These are phyloP conservation scores for Anneissia japonica DNA, from an alignment of 35 echinoderm and acorn worm species.

Conservation along the genomic window DNA sequence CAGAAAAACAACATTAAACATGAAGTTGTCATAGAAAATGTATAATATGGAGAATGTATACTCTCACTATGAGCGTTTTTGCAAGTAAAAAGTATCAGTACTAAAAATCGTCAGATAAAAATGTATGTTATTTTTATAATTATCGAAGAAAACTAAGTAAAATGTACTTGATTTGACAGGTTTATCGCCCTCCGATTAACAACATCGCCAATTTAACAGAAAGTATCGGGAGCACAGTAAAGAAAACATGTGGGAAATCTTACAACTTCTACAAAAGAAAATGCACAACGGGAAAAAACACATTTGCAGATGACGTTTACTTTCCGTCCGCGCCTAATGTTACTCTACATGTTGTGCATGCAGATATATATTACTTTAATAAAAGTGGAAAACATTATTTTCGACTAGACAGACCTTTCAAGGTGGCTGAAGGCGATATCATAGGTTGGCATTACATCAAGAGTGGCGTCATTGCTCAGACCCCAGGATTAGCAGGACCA, in stretches of 20 bases:
- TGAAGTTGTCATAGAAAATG: too few species aligned
- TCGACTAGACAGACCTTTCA: not conserved
- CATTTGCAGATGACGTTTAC: not conserved
- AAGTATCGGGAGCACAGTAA: not conserved
- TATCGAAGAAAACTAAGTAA: too few species aligned
- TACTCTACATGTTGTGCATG: not conserved
- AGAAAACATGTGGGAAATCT: not conserved
- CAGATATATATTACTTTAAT: not conserved
- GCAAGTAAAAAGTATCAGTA: too few species aligned
- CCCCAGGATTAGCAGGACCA: not conserved
- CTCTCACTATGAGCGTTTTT: too few species aligned
- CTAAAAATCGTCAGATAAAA: too few species aligned
- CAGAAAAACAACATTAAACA: too few species aligned
- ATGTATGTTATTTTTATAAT: too few species aligned
- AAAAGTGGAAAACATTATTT: not conserved
- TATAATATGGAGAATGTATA: too few species aligned
- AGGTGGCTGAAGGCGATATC: not conserved
- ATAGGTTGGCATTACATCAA: not conserved
- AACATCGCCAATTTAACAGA: not conserved
- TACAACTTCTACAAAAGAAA: not conserved
- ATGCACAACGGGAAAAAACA: not conserved
- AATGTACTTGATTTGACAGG: not conserved
- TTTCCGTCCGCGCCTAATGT: not conserved
- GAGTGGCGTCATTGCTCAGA: not conserved
- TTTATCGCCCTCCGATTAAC: not conserved